These are phyloP conservation scores for Drosophila insularis DNA, from an alignment of 1,140 invertebrate genomes.

Conservation along the genomic window DNA sequence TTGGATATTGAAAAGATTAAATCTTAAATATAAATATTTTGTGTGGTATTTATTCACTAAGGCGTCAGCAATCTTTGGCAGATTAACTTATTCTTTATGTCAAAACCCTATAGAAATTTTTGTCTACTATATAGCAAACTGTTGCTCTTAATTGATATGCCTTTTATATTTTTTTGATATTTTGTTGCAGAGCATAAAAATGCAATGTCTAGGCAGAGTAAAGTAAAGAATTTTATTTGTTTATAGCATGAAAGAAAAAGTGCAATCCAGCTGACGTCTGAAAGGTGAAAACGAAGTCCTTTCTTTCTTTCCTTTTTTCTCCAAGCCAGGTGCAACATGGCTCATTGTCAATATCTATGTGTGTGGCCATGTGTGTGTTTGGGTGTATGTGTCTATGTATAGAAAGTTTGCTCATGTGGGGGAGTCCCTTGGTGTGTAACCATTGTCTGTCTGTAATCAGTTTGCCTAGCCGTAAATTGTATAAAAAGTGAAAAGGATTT, in stretches of 20 bases:
- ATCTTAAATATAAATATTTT: too few relatives aligned
- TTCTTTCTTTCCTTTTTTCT: neutral
- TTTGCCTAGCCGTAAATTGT: conserved; percentile 43
- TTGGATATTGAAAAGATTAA: too few relatives aligned
- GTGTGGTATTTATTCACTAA: too few relatives aligned
- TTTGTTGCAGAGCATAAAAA: conserved; percentile 21
- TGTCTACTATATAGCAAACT: neutral
- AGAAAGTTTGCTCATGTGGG: conserved; percentile 23
- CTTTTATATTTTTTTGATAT: neutral
- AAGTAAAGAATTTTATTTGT: conserved; percentile 66
- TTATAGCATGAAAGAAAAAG: conserved; percentile 69
- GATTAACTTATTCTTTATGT: too few relatives aligned
- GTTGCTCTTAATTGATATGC: neutral
- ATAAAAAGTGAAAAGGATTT: conserved; percentile 60
- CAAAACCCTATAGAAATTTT: too few relatives aligned
- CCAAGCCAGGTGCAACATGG: conserved; percentile 51
- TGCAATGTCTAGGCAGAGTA: conserved; percentile 66
- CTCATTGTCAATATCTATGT: conserved; percentile 58
- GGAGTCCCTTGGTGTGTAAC: conserved; percentile 27
- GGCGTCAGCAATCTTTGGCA: too few relatives aligned
- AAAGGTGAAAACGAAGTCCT: conserved; percentile 29
- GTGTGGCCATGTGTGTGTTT: conserved; percentile 18
- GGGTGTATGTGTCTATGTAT: conserved; percentile 11
- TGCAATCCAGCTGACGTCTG: conserved; percentile 58
- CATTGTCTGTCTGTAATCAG: conserved; percentile 59